phyloP scores from a whole-genome alignment of 2,797 vertebrate genomes.

The Peromyscus melanophrys region DNA sequence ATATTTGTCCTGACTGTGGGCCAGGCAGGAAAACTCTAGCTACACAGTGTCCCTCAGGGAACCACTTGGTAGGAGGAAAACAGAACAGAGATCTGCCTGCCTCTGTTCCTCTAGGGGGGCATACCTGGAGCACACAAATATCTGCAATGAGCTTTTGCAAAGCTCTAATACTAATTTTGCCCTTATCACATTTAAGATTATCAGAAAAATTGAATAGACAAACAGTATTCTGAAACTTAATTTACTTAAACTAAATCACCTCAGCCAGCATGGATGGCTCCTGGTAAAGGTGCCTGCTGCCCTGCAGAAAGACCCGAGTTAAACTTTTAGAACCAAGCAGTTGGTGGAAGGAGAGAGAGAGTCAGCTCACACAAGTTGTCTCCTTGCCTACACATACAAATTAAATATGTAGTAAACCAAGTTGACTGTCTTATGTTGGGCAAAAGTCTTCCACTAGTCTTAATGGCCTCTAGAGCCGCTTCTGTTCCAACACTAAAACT shows the following conservation, averaged over 20 bases:
- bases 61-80: background rate
- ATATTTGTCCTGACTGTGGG: too few relatives aligned
- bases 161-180: background rate
- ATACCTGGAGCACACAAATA: background rate
- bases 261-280: background rate
- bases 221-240: background rate
- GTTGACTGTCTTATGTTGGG: too few relatives aligned
- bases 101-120: background rate
- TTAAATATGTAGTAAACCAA: background rate
- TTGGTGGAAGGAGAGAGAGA: background rate
- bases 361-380: background rate
- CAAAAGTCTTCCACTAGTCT: too few relatives aligned
- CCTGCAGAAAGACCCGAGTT: background rate
- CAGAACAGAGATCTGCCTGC: background rate
- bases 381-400: background rate
- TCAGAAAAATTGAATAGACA: background rate
- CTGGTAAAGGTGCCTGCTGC: background rate
- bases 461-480: too few relatives aligned
- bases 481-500: too few relatives aligned
- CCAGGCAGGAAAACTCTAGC: too few relatives aligned
- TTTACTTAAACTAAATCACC: background rate
- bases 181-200: too few relatives aligned
- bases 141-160: background rate
- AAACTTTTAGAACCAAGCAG: background rate
- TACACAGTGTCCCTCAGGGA: background rate